A percentile compares a stretch with the other conserved stretches of the same genome.
Evolutionary conservation across 2,797 vertebrate genomes (phyloP).

Genomic region (Momotus momota): DNA sequence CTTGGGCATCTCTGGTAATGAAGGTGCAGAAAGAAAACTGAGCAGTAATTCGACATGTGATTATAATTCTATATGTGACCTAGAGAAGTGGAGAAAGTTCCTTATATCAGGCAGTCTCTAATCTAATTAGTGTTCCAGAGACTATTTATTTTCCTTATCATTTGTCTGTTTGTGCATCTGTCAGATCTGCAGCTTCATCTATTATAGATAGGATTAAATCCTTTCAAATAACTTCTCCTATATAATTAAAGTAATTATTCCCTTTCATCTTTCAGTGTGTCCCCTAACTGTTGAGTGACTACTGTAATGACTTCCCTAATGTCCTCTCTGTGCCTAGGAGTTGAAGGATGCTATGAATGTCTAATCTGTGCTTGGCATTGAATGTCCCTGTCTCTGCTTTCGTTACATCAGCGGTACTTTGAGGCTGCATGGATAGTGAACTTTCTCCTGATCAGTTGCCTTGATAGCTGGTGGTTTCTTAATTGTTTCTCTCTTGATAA

Average conservation of each 20-base stretch:
- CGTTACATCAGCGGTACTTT: neutral
- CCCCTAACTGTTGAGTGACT: neutral
- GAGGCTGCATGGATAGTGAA: neutral
- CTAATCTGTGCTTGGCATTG: neutral
- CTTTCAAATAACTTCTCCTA: constrained; percentile 42
- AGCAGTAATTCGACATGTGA: neutral
- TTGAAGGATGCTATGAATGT: neutral
- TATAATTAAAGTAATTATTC: constrained; percentile 39
- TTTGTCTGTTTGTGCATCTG: constrained; percentile 39
- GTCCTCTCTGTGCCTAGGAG: constrained; percentile 15
- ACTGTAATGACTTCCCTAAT: constrained; percentile 22
- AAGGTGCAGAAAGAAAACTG: neutral
- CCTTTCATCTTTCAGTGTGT: constrained; percentile 37
- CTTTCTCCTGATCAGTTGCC: constrained; percentile 13
- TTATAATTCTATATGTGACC: neutral
- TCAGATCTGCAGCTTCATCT: constrained; percentile 46
- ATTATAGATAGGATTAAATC: constrained; percentile 49
- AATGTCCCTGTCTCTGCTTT: constrained; percentile 7
- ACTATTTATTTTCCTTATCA: neutral
- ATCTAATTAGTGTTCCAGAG: constrained; percentile 55
- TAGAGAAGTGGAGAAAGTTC: neutral
- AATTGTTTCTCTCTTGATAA: constrained; percentile 37
- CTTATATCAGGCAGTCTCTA: neutral
- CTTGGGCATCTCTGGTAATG: neutral
- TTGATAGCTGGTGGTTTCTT: constrained; percentile 21